A percentile compares a stretch with the other conserved stretches of the same genome.
phyloP scores from a whole-genome alignment of 2,113 vertebrate species.

The Plecotus auritus region DNA sequence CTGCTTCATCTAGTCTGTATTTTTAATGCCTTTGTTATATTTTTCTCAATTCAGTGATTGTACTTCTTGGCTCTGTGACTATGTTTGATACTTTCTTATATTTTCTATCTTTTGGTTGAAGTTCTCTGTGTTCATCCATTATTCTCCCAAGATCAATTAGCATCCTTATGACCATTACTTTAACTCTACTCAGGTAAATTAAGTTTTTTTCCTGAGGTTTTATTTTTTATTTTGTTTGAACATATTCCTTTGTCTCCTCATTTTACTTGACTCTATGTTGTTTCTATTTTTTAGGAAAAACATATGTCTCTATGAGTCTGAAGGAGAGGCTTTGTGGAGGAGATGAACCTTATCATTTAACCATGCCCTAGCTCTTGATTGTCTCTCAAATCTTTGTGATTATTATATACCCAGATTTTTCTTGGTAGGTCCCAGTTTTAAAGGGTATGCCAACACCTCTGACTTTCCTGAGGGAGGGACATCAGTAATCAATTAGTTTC shows the following conservation, averaged over 20 bases:
- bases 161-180: not conserved
- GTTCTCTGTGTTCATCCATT: not conserved
- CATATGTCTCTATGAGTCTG: not conserved
- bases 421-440: not conserved
- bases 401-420: not conserved
- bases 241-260: not conserved
- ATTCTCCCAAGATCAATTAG: not conserved
- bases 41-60: not conserved
- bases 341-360: not conserved
- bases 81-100: not conserved
- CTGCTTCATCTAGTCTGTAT: not conserved
- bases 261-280: not conserved
- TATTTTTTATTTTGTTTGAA: not conserved
- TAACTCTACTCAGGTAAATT: not conserved
- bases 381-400: not conserved
- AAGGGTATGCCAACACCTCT: not conserved
- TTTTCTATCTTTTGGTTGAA: not conserved
- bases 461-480: not conserved
- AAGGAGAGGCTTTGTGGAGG: not conserved
- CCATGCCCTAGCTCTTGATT: not conserved
- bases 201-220: not conserved
- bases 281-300: not conserved
- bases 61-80: not conserved
- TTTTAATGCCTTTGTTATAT: not conserved
- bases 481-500: not conserved